A percentile compares a stretch with the other conserved stretches of the same genome.
Conservation (phyloP, 2,888 invertebrate genomes). For the Ennomos quercinarius region DNA sequence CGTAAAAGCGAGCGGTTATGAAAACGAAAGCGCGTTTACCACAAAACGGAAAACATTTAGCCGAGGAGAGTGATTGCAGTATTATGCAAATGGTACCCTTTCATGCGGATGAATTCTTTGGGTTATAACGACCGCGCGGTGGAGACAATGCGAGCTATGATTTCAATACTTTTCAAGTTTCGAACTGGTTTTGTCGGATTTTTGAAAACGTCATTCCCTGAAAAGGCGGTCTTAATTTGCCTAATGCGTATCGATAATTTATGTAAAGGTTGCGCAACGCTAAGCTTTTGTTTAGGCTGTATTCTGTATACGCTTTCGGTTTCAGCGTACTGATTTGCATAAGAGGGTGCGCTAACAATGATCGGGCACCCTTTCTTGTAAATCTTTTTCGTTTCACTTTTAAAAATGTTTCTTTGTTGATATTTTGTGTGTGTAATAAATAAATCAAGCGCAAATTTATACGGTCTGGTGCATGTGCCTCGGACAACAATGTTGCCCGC, state of each 20-base stretch:
- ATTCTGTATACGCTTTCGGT: slow-evolving; percentile 69
- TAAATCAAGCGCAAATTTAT: slow-evolving; percentile 80
- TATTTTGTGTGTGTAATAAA: slow-evolving; percentile 79
- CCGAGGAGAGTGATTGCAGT: slow-evolving; percentile 58
- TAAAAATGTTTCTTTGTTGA: slow-evolving; percentile 79
- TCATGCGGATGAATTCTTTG: slow-evolving; percentile 41
- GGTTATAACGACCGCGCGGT: slow-evolving; percentile 44
- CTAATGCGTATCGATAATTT: slow-evolving; percentile 82
- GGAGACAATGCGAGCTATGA: slow-evolving; percentile 61
- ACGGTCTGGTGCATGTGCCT: slow-evolving; percentile 66
- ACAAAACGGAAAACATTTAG: slow-evolving; percentile 78
- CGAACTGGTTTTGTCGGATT: slow-evolving; percentile 60
- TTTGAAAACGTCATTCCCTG: slow-evolving; percentile 50
- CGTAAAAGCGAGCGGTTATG: slow-evolving; percentile 42
- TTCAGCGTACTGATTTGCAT: slow-evolving; percentile 83
- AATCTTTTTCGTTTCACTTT: slow-evolving; percentile 82
- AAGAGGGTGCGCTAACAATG: slow-evolving; percentile 71
- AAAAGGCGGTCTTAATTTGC: slow-evolving; percentile 71
- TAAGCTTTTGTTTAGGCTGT: slow-evolving; percentile 59
- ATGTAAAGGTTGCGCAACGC: slow-evolving; percentile 76
- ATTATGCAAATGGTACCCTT: slow-evolving; percentile 75
- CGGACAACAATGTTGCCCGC: slow-evolving; percentile 68
- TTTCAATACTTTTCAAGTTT: slow-evolving; percentile 60
- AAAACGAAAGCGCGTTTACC: slow-evolving; percentile 76
- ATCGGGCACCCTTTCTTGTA: slow-evolving; percentile 71